Conservation (phyloP, 1,140 invertebrate species). For the Scaptomyza pallida region DNA sequence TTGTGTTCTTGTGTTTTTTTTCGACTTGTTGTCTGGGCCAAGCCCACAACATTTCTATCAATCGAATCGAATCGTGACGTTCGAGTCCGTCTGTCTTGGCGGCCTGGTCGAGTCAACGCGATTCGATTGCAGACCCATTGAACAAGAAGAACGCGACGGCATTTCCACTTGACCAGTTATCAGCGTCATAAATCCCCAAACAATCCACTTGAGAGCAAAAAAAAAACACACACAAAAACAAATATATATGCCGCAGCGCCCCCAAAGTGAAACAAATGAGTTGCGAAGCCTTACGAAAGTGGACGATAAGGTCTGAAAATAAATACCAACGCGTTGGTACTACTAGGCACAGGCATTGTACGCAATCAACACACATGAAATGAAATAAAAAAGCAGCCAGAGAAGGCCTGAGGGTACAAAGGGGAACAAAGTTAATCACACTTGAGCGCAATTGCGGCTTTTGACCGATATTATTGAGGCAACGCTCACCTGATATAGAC, state of each 20-base stretch:
- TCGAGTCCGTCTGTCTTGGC: constrained; percentile 19
- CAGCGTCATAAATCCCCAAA: constrained; percentile 77
- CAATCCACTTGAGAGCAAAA: constrained; percentile 73
- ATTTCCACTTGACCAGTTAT: constrained; percentile 75
- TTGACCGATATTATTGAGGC: constrained; percentile 72
- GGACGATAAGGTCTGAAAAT: constrained; percentile 20
- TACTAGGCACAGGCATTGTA: constrained; percentile 43
- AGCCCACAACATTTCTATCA: constrained; percentile 59
- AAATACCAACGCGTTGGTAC: no score
- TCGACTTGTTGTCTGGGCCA: constrained; percentile 22
- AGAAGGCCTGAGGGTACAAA: not conserved
- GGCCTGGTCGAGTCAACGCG: not conserved
- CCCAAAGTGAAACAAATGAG: constrained; percentile 68
- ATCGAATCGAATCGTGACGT: constrained; percentile 63
- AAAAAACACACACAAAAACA: not conserved
- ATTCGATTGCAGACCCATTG: constrained; percentile 7
- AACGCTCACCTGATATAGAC: constrained; percentile 61
- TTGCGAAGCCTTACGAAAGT: constrained; percentile 59
- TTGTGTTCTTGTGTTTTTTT: constrained; percentile 1
- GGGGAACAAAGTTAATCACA: constrained; percentile 60
- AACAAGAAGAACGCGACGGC: constrained; percentile 26
- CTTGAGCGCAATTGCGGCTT: constrained; percentile 76
- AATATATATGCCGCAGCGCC: constrained; percentile 33
- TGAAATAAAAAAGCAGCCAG: constrained; percentile 18
- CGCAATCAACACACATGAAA: constrained; percentile 23